Percentiles rank a stretch among this genome's conserved stretches.
Conservation (phyloP, 2,888 invertebrate genomes). For the Trichacis sp. region DNA sequence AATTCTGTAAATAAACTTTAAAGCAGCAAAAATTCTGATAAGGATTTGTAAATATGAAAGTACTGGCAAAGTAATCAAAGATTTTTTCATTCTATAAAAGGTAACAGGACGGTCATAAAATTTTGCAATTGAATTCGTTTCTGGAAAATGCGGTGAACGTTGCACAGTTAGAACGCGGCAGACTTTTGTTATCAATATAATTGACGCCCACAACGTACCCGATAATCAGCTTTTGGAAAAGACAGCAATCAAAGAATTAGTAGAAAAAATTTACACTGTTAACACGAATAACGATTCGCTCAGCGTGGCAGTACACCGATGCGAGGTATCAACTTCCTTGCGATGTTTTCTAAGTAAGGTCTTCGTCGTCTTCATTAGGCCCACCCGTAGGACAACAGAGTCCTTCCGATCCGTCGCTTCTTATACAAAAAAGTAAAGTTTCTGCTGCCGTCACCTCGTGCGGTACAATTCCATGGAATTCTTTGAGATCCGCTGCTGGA, state of each 20-base stretch:
- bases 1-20: no score
- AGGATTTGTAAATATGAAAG: no score
- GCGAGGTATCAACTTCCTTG: slow-evolving; percentile 35
- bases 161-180: slow-evolving; percentile 15
- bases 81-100: background rate
- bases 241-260: slow-evolving; percentile 26
- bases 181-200: slow-evolving; percentile 32
- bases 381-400: slow-evolving; percentile 83
- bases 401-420: slow-evolving; percentile 85
- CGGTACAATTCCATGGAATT: slow-evolving; percentile 90
- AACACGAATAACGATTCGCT: slow-evolving; percentile 42
- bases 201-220: slow-evolving; percentile 38
- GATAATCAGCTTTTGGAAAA: background rate
- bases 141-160: background rate
- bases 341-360: slow-evolving; percentile 59
- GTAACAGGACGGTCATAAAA: background rate
- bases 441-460: slow-evolving; percentile 84
- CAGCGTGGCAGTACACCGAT: slow-evolving; percentile 43
- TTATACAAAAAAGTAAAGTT: slow-evolving; percentile 85
- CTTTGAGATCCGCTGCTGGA: slow-evolving; percentile 87
- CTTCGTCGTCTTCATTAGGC: slow-evolving; percentile 71
- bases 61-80: no score
- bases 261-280: slow-evolving; percentile 39
- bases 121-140: slow-evolving; percentile 10
- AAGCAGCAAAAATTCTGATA: no score